Conservation (phyloP, 2,113 vertebrate genomes). For the Cervus canadensis region DNA sequence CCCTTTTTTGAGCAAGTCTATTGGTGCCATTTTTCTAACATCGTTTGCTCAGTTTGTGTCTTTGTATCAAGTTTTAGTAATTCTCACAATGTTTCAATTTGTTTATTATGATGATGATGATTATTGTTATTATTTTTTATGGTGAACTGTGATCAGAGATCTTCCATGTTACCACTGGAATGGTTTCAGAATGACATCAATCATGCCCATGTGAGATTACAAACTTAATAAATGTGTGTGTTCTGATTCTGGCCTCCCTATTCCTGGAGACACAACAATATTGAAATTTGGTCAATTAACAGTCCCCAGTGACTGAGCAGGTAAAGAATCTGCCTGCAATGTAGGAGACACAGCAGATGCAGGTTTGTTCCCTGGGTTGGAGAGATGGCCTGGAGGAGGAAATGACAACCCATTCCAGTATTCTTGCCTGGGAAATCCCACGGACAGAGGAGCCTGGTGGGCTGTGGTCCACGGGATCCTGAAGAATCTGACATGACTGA, state of each 20-base stretch:
- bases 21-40: background rate
- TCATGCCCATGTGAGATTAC: background rate
- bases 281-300: background rate
- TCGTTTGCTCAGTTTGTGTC: background rate
- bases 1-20: background rate
- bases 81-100: background rate
- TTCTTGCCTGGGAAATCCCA: background rate
- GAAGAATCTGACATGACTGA: background rate
- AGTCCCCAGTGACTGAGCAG: background rate
- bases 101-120: background rate
- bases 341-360: background rate
- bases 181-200: background rate
- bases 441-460: background rate
- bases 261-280: background rate
- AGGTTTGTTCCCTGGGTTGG: background rate
- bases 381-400: background rate
- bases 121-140: too few relatives aligned
- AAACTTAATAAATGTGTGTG: background rate
- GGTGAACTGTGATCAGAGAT: background rate
- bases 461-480: background rate
- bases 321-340: background rate
- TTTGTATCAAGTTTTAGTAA: background rate
- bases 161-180: background rate
- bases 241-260: background rate
- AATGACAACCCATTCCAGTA: background rate